These are phyloP conservation scores for Schlechtendalia chinensis DNA, from an alignment of 1,140 invertebrate species.

Conservation along the genomic window DNA sequence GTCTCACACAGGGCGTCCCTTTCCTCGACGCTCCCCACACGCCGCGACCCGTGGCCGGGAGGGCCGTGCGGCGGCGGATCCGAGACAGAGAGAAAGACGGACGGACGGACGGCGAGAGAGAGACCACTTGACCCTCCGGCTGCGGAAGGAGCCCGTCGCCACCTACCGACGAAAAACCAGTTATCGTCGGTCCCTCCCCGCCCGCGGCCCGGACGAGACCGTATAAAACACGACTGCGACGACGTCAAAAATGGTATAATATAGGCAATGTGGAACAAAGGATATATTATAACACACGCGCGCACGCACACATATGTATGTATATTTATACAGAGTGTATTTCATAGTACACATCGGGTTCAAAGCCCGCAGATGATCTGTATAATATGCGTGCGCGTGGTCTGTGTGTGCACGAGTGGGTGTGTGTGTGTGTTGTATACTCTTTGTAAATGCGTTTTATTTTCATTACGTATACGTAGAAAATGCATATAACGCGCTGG, in stretches of 20 bases:
- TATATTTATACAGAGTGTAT: background rate
- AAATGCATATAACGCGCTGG: background rate
- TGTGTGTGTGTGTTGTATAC: background rate
- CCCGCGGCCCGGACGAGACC: background rate
- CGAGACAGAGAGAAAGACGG: too few relatives aligned
- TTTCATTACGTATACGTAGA: too few relatives aligned
- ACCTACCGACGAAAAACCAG: background rate
- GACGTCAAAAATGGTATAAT: constrained; percentile 17
- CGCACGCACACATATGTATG: too few relatives aligned
- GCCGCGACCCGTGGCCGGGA: background rate
- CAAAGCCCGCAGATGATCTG: constrained; percentile 40
- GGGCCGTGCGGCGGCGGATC: too few relatives aligned
- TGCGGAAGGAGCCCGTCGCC: background rate
- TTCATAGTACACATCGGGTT: constrained; percentile 21
- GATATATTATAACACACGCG: constrained; percentile 22
- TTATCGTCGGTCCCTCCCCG: background rate
- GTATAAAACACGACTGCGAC: background rate
- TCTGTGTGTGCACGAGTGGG: background rate
- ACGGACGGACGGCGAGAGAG: background rate
- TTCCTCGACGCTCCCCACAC: background rate
- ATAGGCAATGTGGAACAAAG: constrained; percentile 29
- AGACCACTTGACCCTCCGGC: constrained; percentile 24
- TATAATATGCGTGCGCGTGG: background rate
- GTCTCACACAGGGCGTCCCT: constrained; percentile 9
- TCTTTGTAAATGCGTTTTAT: constrained; percentile 23